Evolutionary conservation across 2,888 invertebrate genomes (phyloP).

Genomic region (Chrysolina haemoptera): DNA sequence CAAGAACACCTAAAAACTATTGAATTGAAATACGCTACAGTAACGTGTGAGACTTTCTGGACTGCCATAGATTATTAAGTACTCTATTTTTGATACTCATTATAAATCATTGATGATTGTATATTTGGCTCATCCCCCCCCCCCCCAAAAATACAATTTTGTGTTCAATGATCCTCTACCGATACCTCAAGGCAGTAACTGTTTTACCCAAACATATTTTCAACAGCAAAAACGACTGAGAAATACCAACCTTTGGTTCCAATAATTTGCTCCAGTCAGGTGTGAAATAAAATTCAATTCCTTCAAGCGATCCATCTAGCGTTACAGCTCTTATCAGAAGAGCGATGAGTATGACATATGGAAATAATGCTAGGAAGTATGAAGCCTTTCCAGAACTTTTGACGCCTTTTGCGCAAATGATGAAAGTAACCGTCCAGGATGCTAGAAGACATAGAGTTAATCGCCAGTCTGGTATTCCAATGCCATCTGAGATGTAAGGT

Average conservation of each 20-base stretch:
- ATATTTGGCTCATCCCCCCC: too few species aligned
- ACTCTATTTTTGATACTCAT: too few species aligned
- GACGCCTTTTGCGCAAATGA: constrained; percentile 81
- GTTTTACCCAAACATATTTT: too few species aligned
- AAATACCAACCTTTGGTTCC: constrained; percentile 75
- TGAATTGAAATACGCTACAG: too few species aligned
- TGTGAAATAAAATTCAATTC: constrained; percentile 84
- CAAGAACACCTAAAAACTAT: too few species aligned
- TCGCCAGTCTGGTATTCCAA: constrained; percentile 78
- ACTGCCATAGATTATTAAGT: too few species aligned
- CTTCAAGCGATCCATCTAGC: constrained; percentile 80
- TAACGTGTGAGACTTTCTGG: too few species aligned
- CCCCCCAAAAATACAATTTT: too few species aligned
- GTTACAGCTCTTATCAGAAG: constrained; percentile 80
- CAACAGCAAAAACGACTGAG: not conserved
- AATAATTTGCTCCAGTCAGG: constrained; percentile 84
- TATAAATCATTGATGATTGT: too few species aligned
- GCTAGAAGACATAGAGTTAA: constrained; percentile 77
- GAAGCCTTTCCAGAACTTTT: constrained; percentile 87
- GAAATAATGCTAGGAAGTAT: constrained; percentile 92
- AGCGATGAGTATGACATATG: constrained; percentile 83
- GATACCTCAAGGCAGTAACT: too few species aligned
- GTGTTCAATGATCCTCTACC: too few species aligned
- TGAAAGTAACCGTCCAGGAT: constrained; percentile 80
- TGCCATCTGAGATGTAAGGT: constrained; percentile 68